Evolutionary conservation across 2,888 invertebrate species (phyloP).

Genomic region (Herminia tarsipennalis): DNA sequence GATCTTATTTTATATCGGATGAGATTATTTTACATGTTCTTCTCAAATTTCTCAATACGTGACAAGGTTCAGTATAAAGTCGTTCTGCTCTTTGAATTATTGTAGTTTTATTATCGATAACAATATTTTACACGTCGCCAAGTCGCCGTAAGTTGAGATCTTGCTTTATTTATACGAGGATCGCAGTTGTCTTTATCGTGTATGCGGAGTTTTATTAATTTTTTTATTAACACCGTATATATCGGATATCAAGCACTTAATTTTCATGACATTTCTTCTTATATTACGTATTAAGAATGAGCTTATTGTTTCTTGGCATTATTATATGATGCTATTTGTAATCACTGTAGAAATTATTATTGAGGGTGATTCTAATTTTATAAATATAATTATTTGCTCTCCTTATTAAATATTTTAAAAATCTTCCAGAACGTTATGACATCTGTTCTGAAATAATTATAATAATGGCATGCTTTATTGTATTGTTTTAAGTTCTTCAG

Average conservation of each 20-base stretch:
- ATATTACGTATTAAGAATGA: conserved; percentile 37
- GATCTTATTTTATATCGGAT: conserved; percentile 76
- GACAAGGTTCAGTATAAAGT: conserved; percentile 74
- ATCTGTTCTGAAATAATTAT: too few relatives aligned
- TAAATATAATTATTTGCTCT: too few relatives aligned
- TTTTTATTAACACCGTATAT: conserved; percentile 44
- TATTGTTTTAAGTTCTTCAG: conserved; percentile 21
- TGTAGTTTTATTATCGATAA: conserved; percentile 76
- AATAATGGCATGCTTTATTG: conserved; percentile 19
- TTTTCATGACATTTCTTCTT: conserved; percentile 42
- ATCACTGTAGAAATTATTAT: too few relatives aligned
- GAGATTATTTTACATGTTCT: conserved; percentile 76
- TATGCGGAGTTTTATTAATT: conserved; percentile 51
- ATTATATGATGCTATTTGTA: too few relatives aligned
- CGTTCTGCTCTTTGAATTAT: conserved; percentile 65
- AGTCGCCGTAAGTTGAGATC: conserved; percentile 70
- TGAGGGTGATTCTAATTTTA: too few relatives aligned
- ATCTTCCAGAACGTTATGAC: too few relatives aligned
- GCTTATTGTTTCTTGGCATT: background rate
- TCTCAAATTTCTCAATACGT: conserved; percentile 80
- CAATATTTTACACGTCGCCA: conserved; percentile 82
- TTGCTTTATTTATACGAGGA: conserved; percentile 68
- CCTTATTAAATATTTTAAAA: too few relatives aligned
- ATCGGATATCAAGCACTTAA: conserved; percentile 56
- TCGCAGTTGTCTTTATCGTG: conserved; percentile 58